These are phyloP conservation scores for Scaptomyza parva DNA, from an alignment of 2,888 invertebrate genomes.

Conservation along the genomic window DNA sequence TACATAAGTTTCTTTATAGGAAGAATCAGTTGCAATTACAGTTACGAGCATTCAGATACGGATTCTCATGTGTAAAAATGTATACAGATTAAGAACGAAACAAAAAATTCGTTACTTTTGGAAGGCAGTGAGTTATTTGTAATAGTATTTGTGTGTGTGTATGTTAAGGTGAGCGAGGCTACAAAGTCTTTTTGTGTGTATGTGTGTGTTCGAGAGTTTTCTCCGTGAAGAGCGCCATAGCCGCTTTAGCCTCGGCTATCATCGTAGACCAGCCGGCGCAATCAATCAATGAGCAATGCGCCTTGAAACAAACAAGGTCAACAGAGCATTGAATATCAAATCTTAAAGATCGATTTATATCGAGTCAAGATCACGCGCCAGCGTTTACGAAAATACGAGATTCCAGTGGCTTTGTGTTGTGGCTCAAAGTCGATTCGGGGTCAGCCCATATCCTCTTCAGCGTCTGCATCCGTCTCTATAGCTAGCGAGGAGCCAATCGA, in stretches of 20 bases:
- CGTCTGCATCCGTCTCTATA: conserved; percentile 34
- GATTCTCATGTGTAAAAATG: conserved; percentile 27
- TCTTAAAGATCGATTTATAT: conserved; percentile 19
- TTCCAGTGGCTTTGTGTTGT: conserved; percentile 37
- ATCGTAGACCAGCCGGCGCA: conserved; percentile 30
- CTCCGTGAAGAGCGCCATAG: conserved; percentile 38
- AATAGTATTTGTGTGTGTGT: conserved; percentile 9
- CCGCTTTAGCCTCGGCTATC: conserved; percentile 45
- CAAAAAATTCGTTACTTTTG: conserved; percentile 50
- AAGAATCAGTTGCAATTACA: conserved; percentile 68
- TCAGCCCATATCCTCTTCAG: conserved; percentile 76
- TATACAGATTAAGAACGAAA: conserved; percentile 48
- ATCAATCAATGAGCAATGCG: conserved; percentile 11
- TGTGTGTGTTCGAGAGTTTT: conserved; percentile 45
- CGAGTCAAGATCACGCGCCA: conserved; percentile 55
- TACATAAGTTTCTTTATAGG: conserved; percentile 71
- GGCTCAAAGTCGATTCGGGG: conserved; percentile 12
- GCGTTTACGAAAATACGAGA: conserved; percentile 57
- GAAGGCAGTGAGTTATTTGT: conserved; percentile 70
- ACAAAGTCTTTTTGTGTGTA: conserved; percentile 66
- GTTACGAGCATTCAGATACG: conserved; percentile 40
- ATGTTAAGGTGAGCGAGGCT: conserved; percentile 69
- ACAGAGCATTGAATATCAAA: conserved; percentile 17
- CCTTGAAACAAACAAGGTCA: conserved; percentile 14
- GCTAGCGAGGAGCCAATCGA: not conserved